A percentile compares a stretch with the other conserved stretches of the same genome.
Evolutionary conservation across 2,888 invertebrate genomes (phyloP).

Genomic region (Apamea anceps): DNA sequence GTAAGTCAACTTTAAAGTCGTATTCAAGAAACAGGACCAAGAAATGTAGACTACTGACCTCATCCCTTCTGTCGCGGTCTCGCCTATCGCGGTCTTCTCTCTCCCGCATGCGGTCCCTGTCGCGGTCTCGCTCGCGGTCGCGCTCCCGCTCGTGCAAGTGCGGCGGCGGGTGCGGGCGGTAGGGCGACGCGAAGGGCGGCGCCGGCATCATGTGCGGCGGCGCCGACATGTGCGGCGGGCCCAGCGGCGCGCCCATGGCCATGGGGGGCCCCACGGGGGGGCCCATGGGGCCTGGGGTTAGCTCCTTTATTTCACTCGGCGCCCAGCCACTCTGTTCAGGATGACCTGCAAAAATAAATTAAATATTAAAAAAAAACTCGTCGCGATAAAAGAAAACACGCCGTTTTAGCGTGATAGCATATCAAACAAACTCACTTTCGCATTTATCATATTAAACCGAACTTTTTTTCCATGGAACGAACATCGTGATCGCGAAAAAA

Average conservation of each 20-base stretch:
- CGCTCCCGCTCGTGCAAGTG: conserved; percentile 80
- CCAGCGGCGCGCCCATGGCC: conserved; percentile 76
- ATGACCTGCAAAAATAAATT: conserved; percentile 73
- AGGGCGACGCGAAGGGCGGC: conserved; percentile 77
- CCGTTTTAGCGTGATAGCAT: not conserved
- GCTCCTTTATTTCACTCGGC: conserved; percentile 92
- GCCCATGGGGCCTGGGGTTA: conserved; percentile 91
- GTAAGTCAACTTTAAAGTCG: not conserved
- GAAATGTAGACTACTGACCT: conserved; percentile 61
- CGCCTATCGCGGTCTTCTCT: conserved; percentile 80
- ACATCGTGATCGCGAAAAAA: not conserved
- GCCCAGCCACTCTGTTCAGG: conserved; percentile 90
- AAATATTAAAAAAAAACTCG: not conserved
- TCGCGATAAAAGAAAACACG: not conserved
- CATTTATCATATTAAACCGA: not conserved
- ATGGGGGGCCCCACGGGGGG: conserved; percentile 75
- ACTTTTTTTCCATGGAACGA: not conserved
- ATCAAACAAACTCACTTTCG: not conserved
- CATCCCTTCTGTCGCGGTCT: conserved; percentile 83
- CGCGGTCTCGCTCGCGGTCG: conserved; percentile 82
- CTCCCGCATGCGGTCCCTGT: conserved; percentile 73
- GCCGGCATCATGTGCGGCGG: conserved; percentile 77
- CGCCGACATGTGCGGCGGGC: conserved; percentile 71
- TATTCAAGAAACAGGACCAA: not conserved
- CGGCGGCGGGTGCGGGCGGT: conserved; percentile 75